Percentiles rank a stretch among this genome's conserved stretches.
These are phyloP conservation scores for Linnaemya tessellans DNA, from an alignment of 2,888 invertebrate species.

Conservation along the genomic window DNA sequence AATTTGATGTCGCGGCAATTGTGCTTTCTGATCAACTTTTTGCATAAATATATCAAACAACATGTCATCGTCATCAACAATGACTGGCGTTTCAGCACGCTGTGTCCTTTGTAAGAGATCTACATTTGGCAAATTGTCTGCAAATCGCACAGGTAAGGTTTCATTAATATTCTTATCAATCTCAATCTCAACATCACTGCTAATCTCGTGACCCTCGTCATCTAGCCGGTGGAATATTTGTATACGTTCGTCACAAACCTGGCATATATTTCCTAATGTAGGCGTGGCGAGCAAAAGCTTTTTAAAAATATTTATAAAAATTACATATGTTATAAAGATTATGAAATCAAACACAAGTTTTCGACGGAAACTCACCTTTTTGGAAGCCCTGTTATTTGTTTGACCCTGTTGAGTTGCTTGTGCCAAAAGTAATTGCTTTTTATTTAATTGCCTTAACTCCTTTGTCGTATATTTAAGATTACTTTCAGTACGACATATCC, in stretches of 20 bases:
- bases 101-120: slow-evolving; percentile 12
- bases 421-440: slow-evolving; percentile 60
- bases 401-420: slow-evolving; percentile 48
- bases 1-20: slow-evolving; percentile 47
- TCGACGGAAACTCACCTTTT: slow-evolving; percentile 51
- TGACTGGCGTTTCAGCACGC: slow-evolving; percentile 71
- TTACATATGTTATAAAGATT: background rate
- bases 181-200: slow-evolving; percentile 68
- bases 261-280: slow-evolving; percentile 74
- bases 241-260: slow-evolving; percentile 73
- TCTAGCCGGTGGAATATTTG: slow-evolving; percentile 73
- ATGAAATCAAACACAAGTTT: slow-evolving; percentile 22
- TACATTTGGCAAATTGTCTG: slow-evolving; percentile 8
- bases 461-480: slow-evolving; percentile 74
- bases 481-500: slow-evolving; percentile 74
- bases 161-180: slow-evolving; percentile 32
- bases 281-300: slow-evolving; percentile 65
- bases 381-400: slow-evolving; percentile 56
- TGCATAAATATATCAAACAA: slow-evolving; percentile 73
- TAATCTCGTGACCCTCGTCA: slow-evolving; percentile 57
- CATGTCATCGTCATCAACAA: slow-evolving; percentile 75
- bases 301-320: slow-evolving; percentile 22
- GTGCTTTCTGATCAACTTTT: slow-evolving; percentile 68
- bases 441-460: slow-evolving; percentile 70
- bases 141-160: slow-evolving; percentile 14